phyloP scores from a whole-genome alignment of 2,113 vertebrate genomes.

The Machaerirhynchus nigripectus region DNA sequence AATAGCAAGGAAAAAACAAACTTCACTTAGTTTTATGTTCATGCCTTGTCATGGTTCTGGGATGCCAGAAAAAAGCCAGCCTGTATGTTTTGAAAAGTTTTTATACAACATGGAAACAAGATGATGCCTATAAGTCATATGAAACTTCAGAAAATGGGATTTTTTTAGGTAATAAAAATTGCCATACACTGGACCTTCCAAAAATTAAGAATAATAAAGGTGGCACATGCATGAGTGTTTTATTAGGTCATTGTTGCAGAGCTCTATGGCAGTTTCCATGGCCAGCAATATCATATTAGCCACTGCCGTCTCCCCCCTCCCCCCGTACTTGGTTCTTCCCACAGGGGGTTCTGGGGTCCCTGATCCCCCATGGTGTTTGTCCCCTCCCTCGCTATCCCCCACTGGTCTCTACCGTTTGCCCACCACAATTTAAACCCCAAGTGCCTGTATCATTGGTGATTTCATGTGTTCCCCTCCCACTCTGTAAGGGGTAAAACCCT shows the following conservation, averaged over 20 bases:
- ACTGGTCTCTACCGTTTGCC: too few relatives aligned
- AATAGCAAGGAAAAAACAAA: neutral
- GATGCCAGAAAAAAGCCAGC: neutral
- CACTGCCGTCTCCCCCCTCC: too few relatives aligned
- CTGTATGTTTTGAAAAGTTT: neutral
- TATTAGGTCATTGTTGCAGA: neutral
- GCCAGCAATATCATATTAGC: too few relatives aligned
- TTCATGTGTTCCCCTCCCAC: too few relatives aligned
- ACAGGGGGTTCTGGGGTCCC: too few relatives aligned
- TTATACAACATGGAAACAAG: neutral
- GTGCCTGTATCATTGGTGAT: too few relatives aligned
- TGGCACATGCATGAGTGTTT: neutral
- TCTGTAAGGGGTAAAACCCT: too few relatives aligned
- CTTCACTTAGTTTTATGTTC: neutral
- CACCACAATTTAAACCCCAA: too few relatives aligned
- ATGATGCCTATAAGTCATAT: neutral
- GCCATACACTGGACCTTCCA: neutral
- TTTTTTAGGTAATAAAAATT: neutral
- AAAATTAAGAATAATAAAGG: neutral
- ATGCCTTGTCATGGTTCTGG: neutral
- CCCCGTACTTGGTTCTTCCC: too few relatives aligned
- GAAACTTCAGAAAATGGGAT: neutral
- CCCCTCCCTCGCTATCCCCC: too few relatives aligned
- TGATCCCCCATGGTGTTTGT: too few relatives aligned
- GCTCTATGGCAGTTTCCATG: too few relatives aligned